Evolutionary conservation across 2,797 vertebrate genomes (phyloP).

Genomic region (Hypotaenidia okinawae): DNA sequence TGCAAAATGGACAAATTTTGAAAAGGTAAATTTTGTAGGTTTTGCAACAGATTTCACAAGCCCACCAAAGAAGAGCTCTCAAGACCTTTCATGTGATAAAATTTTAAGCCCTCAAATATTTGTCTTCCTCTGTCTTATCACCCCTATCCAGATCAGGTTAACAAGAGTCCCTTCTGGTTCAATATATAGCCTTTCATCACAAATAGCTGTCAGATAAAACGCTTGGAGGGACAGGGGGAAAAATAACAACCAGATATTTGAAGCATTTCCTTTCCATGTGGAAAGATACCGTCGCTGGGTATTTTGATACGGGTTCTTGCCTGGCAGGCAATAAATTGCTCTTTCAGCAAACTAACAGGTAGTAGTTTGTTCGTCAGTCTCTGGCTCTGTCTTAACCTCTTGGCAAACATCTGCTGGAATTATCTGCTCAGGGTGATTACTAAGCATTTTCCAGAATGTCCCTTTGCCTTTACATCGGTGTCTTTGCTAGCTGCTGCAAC

Average conservation of each 20-base stretch:
- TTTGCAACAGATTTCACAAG: neutral
- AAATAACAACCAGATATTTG: neutral
- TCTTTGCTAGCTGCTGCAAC: neutral
- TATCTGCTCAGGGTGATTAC: neutral
- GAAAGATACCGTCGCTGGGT: neutral
- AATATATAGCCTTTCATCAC: neutral
- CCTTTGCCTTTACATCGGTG: neutral
- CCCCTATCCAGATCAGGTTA: neutral
- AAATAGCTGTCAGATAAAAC: neutral
- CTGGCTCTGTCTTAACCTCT: neutral
- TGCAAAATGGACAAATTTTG: neutral
- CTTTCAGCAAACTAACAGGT: neutral
- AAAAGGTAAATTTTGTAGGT: neutral
- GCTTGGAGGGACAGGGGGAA: neutral
- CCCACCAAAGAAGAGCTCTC: neutral
- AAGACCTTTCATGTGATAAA: neutral
- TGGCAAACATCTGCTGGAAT: neutral
- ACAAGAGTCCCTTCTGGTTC: neutral
- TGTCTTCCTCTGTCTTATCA: neutral
- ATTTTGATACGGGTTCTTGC: neutral
- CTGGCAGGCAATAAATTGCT: neutral
- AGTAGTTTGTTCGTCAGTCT: neutral
- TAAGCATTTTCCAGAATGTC: neutral
- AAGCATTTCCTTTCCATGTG: neutral
- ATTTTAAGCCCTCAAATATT: neutral